These are phyloP conservation scores for Benitochromis conjunctus DNA, from an alignment of 2,113 vertebrate genomes.

Conservation along the genomic window DNA sequence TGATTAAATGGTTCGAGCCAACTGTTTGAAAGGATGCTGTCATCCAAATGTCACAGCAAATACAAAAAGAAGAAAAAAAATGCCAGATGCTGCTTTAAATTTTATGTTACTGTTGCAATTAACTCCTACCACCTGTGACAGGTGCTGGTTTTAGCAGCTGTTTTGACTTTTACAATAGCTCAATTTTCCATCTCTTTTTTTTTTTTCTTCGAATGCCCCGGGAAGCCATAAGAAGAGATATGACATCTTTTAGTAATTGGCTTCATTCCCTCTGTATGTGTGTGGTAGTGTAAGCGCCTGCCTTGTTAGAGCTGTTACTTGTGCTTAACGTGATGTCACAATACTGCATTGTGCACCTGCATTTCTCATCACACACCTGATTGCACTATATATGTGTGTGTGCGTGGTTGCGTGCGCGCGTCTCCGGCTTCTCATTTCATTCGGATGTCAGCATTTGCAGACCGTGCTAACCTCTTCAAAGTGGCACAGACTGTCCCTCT, in stretches of 20 bases:
- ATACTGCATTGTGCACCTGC: background rate
- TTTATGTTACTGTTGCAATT: conserved; percentile 29
- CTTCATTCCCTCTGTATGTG: background rate
- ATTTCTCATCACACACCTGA: background rate
- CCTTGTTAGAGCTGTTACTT: background rate
- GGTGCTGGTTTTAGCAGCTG: background rate
- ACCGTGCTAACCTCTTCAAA: conserved; percentile 61
- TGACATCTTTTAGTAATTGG: conserved; percentile 9
- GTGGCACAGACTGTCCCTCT: conserved; percentile 64
- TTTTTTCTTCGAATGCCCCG: background rate
- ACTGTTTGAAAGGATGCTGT: background rate
- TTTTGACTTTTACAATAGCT: background rate
- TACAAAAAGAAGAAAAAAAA: background rate
- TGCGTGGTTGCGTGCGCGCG: background rate
- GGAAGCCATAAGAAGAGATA: background rate
- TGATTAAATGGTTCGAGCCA: background rate
- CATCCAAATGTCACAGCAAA: conserved; percentile 15
- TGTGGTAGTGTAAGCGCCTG: background rate
- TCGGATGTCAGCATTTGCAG: conserved; percentile 40
- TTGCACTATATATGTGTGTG: background rate
- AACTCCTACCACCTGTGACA: conserved; percentile 26
- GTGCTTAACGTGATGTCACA: background rate
- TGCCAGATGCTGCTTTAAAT: conserved; percentile 20
- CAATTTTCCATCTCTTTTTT: background rate
- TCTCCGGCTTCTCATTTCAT: background rate